Evolutionary conservation across 2,888 invertebrate species (phyloP).

Genomic region (Poecilus cupreus): DNA sequence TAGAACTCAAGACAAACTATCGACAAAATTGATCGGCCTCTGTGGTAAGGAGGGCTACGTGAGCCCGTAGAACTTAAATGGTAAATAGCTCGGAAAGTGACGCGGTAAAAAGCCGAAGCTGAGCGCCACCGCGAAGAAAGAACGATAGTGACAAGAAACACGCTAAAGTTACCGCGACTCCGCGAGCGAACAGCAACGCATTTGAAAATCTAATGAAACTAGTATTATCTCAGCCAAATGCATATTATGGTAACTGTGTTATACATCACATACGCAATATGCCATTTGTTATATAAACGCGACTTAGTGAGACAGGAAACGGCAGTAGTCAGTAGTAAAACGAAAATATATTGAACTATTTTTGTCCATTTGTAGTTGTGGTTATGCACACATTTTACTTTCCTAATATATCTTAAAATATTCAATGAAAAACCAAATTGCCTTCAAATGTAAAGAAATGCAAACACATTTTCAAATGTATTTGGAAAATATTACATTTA

Average conservation of each 20-base stretch:
- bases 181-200: constrained; percentile 11
- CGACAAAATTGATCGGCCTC: not conserved
- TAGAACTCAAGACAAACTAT: not conserved
- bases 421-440: too few species aligned
- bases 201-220: constrained; percentile 51
- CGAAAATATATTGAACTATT: not conserved
- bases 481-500: too few species aligned
- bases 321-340: not conserved
- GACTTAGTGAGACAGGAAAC: constrained; percentile 11
- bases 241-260: not conserved
- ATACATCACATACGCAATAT: constrained; percentile 37
- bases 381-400: not conserved
- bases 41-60: not conserved
- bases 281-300: constrained; percentile 28
- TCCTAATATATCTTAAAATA: not conserved
- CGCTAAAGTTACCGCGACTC: not conserved
- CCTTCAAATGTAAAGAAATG: too few species aligned
- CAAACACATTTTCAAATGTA: too few species aligned
- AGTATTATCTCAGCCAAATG: constrained; percentile 30
- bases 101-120: not conserved
- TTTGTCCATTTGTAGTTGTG: not conserved
- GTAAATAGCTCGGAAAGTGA: not conserved
- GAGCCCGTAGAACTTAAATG: not conserved
- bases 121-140: not conserved
- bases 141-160: not conserved